phyloP scores from a whole-genome alignment of 2,113 vertebrate species.

The Coptodon bakossiorum region DNA sequence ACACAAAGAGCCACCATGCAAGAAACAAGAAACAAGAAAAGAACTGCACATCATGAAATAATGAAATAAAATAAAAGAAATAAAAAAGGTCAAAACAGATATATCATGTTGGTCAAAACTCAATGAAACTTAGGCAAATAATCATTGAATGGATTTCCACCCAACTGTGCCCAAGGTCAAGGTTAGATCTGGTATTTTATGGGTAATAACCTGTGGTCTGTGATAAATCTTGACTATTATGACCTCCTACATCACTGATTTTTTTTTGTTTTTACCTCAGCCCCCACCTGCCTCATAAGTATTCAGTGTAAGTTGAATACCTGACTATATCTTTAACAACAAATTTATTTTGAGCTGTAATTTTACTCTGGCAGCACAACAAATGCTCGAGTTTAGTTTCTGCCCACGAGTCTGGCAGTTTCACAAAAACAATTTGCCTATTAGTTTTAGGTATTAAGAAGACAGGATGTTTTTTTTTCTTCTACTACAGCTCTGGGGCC shows the following conservation, averaged over 20 bases:
- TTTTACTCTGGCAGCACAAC: slow-evolving; percentile 5
- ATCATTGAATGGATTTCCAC: background rate
- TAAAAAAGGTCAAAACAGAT: slow-evolving; percentile 7
- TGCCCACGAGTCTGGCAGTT: slow-evolving; percentile 32
- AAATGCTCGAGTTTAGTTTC: slow-evolving; percentile 27
- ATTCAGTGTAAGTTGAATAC: slow-evolving; percentile 15
- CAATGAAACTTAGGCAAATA: background rate
- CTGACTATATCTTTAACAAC: background rate
- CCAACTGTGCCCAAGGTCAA: background rate
- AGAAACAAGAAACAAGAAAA: background rate
- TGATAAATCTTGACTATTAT: background rate
- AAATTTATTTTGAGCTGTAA: background rate
- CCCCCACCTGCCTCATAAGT: background rate
- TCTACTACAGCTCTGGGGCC: background rate
- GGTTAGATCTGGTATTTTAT: background rate
- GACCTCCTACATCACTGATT: background rate
- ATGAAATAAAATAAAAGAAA: background rate
- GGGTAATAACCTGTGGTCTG: background rate
- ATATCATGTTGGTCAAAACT: background rate
- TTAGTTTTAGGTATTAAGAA: slow-evolving; percentile 35
- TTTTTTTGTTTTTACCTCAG: background rate
- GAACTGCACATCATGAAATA: background rate
- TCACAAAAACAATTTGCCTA: slow-evolving; percentile 20
- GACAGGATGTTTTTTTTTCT: background rate
- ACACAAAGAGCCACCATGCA: background rate